Conservation (phyloP, 2,888 invertebrate species). For the Athalia rosae region DNA sequence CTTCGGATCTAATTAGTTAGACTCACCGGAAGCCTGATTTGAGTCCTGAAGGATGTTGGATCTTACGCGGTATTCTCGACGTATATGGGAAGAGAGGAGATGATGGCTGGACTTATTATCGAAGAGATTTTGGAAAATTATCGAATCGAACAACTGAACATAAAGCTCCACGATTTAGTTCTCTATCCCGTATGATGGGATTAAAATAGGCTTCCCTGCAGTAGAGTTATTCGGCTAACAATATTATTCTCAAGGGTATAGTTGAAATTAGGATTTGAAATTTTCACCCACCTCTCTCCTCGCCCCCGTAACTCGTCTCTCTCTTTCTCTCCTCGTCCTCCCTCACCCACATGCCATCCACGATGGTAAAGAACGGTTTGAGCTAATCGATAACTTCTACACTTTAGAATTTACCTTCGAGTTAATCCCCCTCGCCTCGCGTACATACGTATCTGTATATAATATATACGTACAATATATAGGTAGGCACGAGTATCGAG, state of each 20-base stretch:
- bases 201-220: neutral
- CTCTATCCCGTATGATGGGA: constrained; percentile 21
- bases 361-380: no score
- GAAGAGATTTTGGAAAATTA: constrained; percentile 12
- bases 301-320: no score
- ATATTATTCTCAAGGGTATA: neutral
- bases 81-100: no score
- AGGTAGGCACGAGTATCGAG: no score
- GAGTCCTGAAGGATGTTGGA: neutral
- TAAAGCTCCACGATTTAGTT: constrained; percentile 23
- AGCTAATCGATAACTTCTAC: no score
- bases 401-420: no score
- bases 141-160: constrained; percentile 11
- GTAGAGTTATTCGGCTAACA: neutral
- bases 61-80: no score
- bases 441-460: no score
- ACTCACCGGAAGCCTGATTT: neutral
- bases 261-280: neutral
- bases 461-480: no score
- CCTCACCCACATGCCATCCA: no score
- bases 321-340: no score
- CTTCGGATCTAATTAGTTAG: neutral
- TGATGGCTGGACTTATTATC: constrained; percentile 9
- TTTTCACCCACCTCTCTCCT: neutral
- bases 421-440: no score